Evolutionary conservation across 30 jellyfish, hydroid and myxozoan species (phyloP).

Genomic region (Mastigias papua): DNA sequence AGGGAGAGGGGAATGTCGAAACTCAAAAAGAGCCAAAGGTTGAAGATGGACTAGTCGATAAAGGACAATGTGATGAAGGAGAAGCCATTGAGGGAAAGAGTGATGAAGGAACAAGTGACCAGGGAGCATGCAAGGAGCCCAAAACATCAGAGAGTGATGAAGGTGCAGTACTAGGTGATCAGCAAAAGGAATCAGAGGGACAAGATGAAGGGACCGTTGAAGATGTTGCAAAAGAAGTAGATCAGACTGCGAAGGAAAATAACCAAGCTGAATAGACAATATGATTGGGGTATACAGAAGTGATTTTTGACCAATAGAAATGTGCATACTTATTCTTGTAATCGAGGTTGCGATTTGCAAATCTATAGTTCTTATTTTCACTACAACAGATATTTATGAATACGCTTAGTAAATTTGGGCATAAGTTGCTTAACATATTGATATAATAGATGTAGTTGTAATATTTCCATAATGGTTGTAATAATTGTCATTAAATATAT

Average conservation of each 20-base stretch:
- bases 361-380: too few relatives aligned
- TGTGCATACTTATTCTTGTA: not conserved
- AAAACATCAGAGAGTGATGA: not conserved
- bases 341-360: too few relatives aligned
- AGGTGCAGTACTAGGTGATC: not conserved
- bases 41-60: not conserved
- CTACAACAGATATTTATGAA: too few relatives aligned
- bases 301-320: not conserved
- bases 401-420: too few relatives aligned
- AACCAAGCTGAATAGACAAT: not conserved
- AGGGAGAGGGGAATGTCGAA: constrained; percentile 10
- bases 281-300: not conserved
- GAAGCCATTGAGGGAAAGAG: not conserved
- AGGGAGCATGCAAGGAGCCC: not conserved
- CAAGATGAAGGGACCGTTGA: not conserved
- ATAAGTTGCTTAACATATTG: too few relatives aligned
- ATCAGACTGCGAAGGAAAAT: constrained; percentile 1
- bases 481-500: not conserved
- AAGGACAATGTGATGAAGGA: not conserved
- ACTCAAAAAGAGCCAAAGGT: not conserved
- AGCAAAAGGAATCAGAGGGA: not conserved
- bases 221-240: constrained; percentile 16
- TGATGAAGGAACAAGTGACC: not conserved
- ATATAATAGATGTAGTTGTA: too few relatives aligned
- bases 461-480: too few relatives aligned